A percentile compares a stretch with the other conserved stretches of the same genome.
Conservation (phyloP, 2,113 vertebrate species). For the Actenoides lindsayi region DNA sequence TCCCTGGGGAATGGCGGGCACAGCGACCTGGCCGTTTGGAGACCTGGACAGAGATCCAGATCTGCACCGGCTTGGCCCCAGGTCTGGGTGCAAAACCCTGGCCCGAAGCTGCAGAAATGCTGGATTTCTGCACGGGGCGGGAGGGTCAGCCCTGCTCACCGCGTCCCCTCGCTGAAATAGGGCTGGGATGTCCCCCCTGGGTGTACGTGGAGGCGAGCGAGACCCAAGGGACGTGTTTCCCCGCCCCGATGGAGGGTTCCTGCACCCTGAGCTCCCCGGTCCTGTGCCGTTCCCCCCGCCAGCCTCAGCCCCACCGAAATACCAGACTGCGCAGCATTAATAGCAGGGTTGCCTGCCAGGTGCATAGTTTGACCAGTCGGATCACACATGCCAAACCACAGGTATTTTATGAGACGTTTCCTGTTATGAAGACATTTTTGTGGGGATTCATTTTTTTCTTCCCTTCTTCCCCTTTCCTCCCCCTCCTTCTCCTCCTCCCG, state of each 20-base stretch:
- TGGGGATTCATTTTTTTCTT: slow-evolving; percentile 54
- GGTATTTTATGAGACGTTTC: slow-evolving; percentile 85
- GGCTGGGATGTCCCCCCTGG: rapidly evolving
- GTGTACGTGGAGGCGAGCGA: rapidly evolving
- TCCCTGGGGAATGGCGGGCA: rapidly evolving
- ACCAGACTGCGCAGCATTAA: slow-evolving; percentile 73
- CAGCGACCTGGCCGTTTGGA: rapidly evolving
- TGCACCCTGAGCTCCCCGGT: neutral
- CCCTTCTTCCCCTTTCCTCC: neutral
- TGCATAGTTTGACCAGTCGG: slow-evolving; percentile 74
- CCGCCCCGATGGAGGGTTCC: neutral
- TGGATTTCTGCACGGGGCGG: rapidly evolving
- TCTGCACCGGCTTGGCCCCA: rapidly evolving
- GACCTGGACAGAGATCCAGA: rapidly evolving
- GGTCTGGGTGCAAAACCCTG: neutral
- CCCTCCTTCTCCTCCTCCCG: neutral
- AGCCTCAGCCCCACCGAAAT: slow-evolving; percentile 51
- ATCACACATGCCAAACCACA: slow-evolving; percentile 78
- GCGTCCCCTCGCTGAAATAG: rapidly evolving
- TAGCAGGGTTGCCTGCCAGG: slow-evolving; percentile 77
- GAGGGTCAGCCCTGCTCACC: rapidly evolving
- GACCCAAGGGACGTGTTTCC: neutral
- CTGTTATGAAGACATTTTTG: slow-evolving; percentile 82
- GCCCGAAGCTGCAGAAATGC: rapidly evolving
- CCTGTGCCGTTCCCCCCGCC: neutral